Conservation (phyloP, 2,797 vertebrate species). For the Hephaestus fuliginosus region DNA sequence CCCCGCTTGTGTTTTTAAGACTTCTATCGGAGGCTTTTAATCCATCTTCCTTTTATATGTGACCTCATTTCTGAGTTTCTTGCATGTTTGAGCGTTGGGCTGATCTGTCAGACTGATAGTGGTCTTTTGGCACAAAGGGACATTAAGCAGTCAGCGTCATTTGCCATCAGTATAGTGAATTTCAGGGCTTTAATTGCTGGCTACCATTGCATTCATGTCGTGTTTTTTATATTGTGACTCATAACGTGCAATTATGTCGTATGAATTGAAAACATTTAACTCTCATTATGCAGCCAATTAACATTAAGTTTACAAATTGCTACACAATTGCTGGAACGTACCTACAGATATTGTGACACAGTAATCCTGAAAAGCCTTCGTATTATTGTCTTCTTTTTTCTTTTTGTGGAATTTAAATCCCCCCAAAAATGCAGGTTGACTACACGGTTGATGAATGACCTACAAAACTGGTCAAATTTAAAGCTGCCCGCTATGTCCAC, state of each 20-base stretch:
- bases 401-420: neutral
- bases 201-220: neutral
- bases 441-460: neutral
- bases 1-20: constrained; percentile 42
- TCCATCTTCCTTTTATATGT: constrained; percentile 28
- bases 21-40: constrained; percentile 27
- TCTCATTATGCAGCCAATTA: neutral
- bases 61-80: constrained; percentile 29
- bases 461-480: neutral
- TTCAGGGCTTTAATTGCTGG: neutral
- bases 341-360: neutral
- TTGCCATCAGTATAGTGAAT: neutral
- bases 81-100: constrained; percentile 20
- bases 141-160: neutral
- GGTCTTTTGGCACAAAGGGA: neutral
- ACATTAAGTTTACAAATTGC: neutral
- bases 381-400: neutral
- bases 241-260: neutral
- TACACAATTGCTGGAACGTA: neutral
- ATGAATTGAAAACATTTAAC: neutral
- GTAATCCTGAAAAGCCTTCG: neutral
- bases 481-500: no score
- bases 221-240: neutral
- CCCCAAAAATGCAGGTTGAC: neutral
- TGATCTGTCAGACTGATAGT: constrained; percentile 11